A percentile compares a stretch with the other conserved stretches of the same genome.
Conservation (phyloP, 2,113 vertebrate genomes). For the Spea bombifrons region DNA sequence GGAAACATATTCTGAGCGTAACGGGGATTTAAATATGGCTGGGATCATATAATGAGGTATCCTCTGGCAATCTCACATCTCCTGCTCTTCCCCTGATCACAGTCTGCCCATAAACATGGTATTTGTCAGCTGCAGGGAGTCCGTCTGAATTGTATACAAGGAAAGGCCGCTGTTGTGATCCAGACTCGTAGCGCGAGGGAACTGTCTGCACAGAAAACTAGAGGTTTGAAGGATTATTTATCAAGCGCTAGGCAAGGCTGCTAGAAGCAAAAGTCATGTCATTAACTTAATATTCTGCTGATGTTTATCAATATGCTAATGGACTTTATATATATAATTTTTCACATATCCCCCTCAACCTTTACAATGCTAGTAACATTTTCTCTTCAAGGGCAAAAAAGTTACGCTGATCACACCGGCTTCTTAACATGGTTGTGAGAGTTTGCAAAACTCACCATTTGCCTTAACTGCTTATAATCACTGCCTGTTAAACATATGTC, state of each 20-base stretch:
- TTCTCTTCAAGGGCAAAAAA: conserved; percentile 13
- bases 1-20: conserved; percentile 58
- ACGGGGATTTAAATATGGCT: conserved; percentile 59
- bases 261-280: conserved; percentile 18
- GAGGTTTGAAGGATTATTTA: conserved; percentile 24
- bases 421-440: background rate
- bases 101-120: conserved; percentile 30
- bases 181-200: background rate
- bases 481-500: no score
- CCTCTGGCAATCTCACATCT: conserved; percentile 37
- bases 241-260: conserved; percentile 7
- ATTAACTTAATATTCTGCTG: conserved; percentile 22
- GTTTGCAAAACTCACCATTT: no score
- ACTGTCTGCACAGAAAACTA: background rate
- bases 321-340: conserved; percentile 2
- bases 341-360: conserved; percentile 6
- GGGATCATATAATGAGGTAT: conserved; percentile 59
- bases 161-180: background rate
- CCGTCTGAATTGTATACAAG: conserved; percentile 11
- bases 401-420: background rate
- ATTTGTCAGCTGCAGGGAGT: conserved; percentile 45
- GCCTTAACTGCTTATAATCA: no score
- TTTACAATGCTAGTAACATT: conserved; percentile 1
- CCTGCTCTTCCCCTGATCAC: conserved; percentile 24
- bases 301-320: conserved; percentile 26